phyloP scores from a whole-genome alignment of 2,888 invertebrate species.

The Chrysolina oricalcia region DNA sequence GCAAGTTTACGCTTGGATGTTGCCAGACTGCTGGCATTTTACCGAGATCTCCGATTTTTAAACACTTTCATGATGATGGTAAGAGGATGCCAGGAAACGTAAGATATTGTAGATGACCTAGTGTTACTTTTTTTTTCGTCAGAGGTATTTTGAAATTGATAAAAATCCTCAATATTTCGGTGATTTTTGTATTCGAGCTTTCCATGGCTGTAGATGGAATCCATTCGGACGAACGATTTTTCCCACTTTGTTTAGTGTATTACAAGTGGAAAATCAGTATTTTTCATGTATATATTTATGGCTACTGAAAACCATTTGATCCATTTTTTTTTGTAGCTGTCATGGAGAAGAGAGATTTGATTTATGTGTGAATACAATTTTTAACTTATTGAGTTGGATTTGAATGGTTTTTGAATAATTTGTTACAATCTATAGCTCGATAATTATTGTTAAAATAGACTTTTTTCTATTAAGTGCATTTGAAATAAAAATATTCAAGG shows the following conservation, averaged over 20 bases:
- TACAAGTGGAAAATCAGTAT: background rate
- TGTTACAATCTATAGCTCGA: conserved; percentile 41
- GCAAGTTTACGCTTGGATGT: too few species aligned
- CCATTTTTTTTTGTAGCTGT: conserved; percentile 16
- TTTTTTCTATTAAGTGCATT: conserved; percentile 50
- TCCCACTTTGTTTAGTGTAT: background rate
- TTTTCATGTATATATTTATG: conserved; percentile 24
- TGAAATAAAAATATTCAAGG: conserved; percentile 46
- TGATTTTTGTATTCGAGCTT: too few species aligned
- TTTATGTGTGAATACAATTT: conserved; percentile 39
- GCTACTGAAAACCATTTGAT: background rate
- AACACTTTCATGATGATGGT: too few species aligned
- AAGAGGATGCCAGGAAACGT: too few species aligned
- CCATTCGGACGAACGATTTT: background rate
- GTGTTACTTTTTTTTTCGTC: background rate
- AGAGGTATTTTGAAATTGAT: background rate
- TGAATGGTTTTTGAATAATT: conserved; percentile 43
- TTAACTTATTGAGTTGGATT: conserved; percentile 36
- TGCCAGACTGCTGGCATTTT: too few species aligned
- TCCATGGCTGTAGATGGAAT: background rate
- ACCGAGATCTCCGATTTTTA: too few species aligned
- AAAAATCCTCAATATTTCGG: too few species aligned
- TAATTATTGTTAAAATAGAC: conserved; percentile 47
- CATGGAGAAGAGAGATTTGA: conserved; percentile 15
- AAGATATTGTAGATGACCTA: background rate